A percentile compares a stretch with the other conserved stretches of the same genome.
phyloP scores from a whole-genome alignment of 2,113 vertebrate species.

The Poecile atricapillus region DNA sequence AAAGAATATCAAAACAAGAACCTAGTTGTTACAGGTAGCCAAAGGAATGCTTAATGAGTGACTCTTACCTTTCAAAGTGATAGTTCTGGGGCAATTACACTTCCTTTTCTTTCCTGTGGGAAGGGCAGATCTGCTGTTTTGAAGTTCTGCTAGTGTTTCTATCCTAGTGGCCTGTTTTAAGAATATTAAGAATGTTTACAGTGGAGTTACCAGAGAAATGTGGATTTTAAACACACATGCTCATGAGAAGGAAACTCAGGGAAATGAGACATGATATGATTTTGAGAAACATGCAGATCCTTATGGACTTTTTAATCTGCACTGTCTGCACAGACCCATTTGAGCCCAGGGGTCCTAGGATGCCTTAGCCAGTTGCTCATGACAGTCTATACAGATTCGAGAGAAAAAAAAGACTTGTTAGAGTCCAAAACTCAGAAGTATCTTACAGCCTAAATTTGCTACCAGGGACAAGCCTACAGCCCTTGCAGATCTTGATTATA shows the following conservation, averaged over 20 bases:
- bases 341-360: not conserved
- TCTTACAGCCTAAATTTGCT: not conserved
- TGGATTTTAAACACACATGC: not conserved
- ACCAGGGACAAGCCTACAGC: not conserved
- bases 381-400: not conserved
- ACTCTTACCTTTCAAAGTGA: not conserved
- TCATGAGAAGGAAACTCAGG: not conserved
- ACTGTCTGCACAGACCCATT: not conserved
- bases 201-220: not conserved
- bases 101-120: not conserved
- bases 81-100: not conserved
- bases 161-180: not conserved
- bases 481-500: not conserved
- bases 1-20: not conserved
- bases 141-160: not conserved
- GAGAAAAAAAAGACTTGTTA: not conserved
- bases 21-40: not conserved
- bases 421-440: not conserved
- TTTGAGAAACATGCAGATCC: not conserved
- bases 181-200: not conserved
- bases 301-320: not conserved
- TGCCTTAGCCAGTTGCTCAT: not conserved
- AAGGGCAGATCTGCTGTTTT: not conserved
- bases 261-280: not conserved
- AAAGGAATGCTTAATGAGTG: not conserved